Evolutionary conservation across 2,888 invertebrate species (phyloP).

Genomic region (Schizaphis graminum): DNA sequence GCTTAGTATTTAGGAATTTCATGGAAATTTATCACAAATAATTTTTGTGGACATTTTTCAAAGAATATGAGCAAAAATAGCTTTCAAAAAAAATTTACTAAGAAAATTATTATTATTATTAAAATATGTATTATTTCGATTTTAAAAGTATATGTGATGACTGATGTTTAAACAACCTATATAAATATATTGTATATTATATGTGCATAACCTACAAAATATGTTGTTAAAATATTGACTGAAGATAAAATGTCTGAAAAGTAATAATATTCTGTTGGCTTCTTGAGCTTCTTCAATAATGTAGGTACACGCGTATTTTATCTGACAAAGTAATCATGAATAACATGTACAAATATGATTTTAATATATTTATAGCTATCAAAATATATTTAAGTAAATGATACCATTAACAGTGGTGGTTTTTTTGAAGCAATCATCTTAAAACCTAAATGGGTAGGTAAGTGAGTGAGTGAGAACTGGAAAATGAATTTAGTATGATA

Average conservation of each 20-base stretch:
- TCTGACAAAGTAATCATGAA: not conserved
- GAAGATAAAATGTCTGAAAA: not conserved
- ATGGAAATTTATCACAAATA: not conserved
- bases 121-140: not conserved
- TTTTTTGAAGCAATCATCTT: no score
- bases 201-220: not conserved
- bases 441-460: no score
- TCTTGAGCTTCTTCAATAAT: not conserved
- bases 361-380: not conserved
- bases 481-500: no score
- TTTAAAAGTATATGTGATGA: not conserved
- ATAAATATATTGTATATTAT: not conserved
- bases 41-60: not conserved
- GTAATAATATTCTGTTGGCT: constrained; percentile 6
- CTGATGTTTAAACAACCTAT: not conserved
- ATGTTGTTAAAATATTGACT: not conserved
- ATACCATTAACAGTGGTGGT: not conserved
- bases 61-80: not conserved
- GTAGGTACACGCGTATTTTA: not conserved
- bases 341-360: not conserved
- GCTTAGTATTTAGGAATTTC: not conserved
- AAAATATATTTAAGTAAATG: not conserved
- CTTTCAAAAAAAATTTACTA: not conserved
- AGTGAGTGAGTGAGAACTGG: no score
- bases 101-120: not conserved